These are phyloP conservation scores for Luscinia megarhynchos DNA, from an alignment of 2,797 vertebrate genomes.

Conservation along the genomic window DNA sequence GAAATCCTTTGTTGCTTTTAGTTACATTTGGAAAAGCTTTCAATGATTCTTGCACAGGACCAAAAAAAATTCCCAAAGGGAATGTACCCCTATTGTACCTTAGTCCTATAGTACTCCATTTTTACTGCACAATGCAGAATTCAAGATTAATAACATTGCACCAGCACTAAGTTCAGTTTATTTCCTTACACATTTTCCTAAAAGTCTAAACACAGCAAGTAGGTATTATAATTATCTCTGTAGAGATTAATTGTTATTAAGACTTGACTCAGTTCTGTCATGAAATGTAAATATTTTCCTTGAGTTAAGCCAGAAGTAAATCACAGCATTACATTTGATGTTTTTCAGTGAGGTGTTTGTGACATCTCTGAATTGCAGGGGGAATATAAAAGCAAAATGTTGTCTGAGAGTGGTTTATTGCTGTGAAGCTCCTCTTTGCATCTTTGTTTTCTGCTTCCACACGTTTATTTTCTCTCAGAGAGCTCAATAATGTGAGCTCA, in stretches of 20 bases:
- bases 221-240: neutral
- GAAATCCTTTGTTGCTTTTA: neutral
- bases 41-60: neutral
- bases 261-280: slow-evolving; percentile 4
- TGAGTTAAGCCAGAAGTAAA: slow-evolving; percentile 13
- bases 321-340: neutral
- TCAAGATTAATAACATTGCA: neutral
- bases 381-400: neutral
- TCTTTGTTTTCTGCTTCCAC: slow-evolving; percentile 1
- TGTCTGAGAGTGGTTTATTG: neutral
- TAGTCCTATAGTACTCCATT: neutral
- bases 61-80: neutral
- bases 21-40: neutral
- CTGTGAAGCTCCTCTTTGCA: neutral
- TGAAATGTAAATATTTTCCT: slow-evolving; percentile 25
- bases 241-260: slow-evolving; percentile 45
- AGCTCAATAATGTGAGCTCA: neutral
- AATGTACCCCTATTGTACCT: neutral
- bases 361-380: neutral
- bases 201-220: neutral
- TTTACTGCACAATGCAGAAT: neutral
- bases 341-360: neutral
- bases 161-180: neutral
- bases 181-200: neutral
- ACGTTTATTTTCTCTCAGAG: neutral